These are phyloP conservation scores for Beaufortia kweichowensis DNA, from an alignment of 2,113 vertebrate species.

Conservation along the genomic window DNA sequence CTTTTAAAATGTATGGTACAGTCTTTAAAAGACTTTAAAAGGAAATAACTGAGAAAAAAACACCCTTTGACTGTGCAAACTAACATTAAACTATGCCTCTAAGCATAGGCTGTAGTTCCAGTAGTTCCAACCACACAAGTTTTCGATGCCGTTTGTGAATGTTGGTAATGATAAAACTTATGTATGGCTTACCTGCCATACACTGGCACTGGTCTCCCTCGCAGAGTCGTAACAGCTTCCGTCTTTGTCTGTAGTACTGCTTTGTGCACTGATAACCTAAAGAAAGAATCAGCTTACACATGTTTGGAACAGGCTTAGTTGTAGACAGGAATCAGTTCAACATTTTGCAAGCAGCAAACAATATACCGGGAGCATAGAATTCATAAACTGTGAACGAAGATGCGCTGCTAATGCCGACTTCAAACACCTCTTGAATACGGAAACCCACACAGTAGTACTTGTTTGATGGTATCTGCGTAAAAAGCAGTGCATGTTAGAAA, in stretches of 20 bases:
- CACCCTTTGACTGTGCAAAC: too few species aligned
- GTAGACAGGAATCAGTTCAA: not conserved
- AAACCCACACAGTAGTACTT: constrained; percentile 77
- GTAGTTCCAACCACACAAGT: too few species aligned
- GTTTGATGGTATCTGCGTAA: constrained; percentile 74
- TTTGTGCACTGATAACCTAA: constrained; percentile 83
- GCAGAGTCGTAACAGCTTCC: constrained; percentile 81
- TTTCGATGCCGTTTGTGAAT: too few species aligned
- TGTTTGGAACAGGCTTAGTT: too few species aligned
- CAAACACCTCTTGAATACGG: constrained; percentile 75
- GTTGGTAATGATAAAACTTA: too few species aligned
- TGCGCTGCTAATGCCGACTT: constrained; percentile 72
- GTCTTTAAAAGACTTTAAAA: too few species aligned
- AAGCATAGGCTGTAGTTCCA: too few species aligned
- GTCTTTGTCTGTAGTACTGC: constrained; percentile 75
- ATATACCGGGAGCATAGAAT: constrained; percentile 76
- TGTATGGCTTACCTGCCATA: constrained; percentile 84
- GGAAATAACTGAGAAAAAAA: too few species aligned
- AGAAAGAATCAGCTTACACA: not conserved
- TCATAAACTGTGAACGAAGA: constrained; percentile 82
- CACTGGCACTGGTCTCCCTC: constrained; percentile 83
- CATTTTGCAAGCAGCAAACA: not conserved
- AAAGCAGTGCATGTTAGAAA: not conserved
- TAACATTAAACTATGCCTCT: too few species aligned
- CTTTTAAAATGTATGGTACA: too few species aligned